phyloP scores from a whole-genome alignment of 2,113 vertebrate species.

The Gallinago paraguaiae region DNA sequence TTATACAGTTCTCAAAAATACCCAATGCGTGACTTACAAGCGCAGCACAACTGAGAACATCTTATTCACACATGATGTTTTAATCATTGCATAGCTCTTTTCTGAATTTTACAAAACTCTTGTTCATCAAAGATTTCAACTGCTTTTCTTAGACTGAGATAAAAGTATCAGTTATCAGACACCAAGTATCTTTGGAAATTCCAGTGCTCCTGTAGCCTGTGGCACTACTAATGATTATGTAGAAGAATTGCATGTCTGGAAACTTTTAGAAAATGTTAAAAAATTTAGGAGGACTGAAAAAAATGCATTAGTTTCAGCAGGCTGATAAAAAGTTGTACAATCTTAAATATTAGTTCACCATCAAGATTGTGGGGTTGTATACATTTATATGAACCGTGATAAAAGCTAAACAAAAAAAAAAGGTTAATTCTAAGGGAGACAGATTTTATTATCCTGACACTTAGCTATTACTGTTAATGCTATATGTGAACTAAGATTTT shows the following conservation, averaged over 20 bases:
- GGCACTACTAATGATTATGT: not conserved
- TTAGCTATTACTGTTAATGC: not conserved
- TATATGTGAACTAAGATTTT: not conserved
- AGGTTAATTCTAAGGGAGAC: not conserved
- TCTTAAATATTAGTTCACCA: not conserved
- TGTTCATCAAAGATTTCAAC: not conserved
- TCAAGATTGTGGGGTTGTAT: accelerated
- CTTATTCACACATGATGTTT: not conserved
- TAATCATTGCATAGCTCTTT: not conserved
- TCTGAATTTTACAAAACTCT: not conserved
- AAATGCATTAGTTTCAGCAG: not conserved
- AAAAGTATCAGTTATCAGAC: not conserved
- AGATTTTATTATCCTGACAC: not conserved
- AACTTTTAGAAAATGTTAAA: not conserved
- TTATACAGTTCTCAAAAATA: not conserved
- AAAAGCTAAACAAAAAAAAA: not conserved
- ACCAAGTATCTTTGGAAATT: not conserved
- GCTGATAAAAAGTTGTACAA: not conserved
- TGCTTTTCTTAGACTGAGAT: not conserved
- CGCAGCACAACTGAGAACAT: not conserved
- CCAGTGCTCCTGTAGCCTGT: not conserved
- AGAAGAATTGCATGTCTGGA: not conserved
- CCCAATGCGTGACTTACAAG: not conserved
- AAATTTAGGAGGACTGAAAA: not conserved
- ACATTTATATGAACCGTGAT: not conserved